phyloP scores from a whole-genome alignment of 2,113 vertebrate species.

The Archocentrus centrarchus region DNA sequence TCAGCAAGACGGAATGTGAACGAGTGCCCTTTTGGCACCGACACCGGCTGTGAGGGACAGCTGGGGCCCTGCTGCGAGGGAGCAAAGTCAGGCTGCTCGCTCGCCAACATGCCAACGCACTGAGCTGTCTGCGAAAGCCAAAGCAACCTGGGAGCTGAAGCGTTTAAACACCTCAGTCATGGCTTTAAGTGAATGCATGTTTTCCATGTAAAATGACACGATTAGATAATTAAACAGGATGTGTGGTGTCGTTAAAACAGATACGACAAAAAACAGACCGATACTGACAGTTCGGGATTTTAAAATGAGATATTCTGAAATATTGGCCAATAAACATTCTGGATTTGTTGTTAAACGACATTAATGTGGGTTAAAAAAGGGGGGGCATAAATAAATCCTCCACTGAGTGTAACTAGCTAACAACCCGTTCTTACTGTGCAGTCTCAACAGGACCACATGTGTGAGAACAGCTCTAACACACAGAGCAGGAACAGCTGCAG shows the following conservation, averaged over 20 bases:
- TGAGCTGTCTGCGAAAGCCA: slow-evolving; percentile 25
- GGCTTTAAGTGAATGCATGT: not conserved
- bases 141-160: not conserved
- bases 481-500: slow-evolving; percentile 65
- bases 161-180: not conserved
- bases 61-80: slow-evolving; percentile 50
- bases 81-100: slow-evolving; percentile 14
- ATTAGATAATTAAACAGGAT: not conserved
- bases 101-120: slow-evolving; percentile 20
- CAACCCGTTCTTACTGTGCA: not conserved
- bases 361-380: too few species aligned
- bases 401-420: not conserved
- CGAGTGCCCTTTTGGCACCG: slow-evolving; percentile 66
- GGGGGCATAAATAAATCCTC: too few species aligned
- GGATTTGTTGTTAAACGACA: too few species aligned
- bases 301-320: not conserved
- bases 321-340: too few species aligned
- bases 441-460: slow-evolving; percentile 24
- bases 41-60: slow-evolving; percentile 62
- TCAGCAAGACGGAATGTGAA: slow-evolving; percentile 73
- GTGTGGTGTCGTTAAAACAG: not conserved
- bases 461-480: not conserved
- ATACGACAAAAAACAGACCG: too few species aligned
- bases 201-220: not conserved
- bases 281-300: not conserved